Base-by-base conservation (phyloP, 2,797 vertebrate genomes). In the Masticophis lateralis region DNA sequence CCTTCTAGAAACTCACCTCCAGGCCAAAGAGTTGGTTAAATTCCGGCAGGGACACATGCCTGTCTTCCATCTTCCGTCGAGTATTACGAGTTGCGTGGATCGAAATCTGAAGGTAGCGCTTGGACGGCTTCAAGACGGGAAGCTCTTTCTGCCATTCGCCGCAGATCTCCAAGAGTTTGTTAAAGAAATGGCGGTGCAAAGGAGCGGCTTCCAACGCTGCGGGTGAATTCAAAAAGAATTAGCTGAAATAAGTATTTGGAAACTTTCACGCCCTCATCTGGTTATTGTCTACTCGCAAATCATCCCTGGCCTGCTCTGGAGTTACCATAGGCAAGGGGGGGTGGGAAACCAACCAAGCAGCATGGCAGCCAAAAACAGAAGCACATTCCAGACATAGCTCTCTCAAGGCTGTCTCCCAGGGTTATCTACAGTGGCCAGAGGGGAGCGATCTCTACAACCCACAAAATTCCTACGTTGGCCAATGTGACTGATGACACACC, bases 31-130 rank as follows among this genome's bases (percentile, higher is more conserved):
- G 98, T 94, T 98, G 98, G 92, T 98, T 99, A 97, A 99, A 99
- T 83, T 99, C 97, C 0, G 97, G 96, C 0, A 99, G 97, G 16
- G 97, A 96, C 91, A 99, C 95, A 0, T 99, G 99, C 3, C 98
- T 98, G 97, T 99, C 99, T 96, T 99, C 99, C 99, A 99, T 99
- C 96, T 99, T 99, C 93, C 99, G 98, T 1, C 99, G 98, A 0
- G 97, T 97, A 95, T 99, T 99, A 57, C 98, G 98, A 96, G 99
- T 99, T 96, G 99, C 98, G 0, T 99, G 98, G 92, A 97, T 95
- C 0, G 98, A 99, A 94, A 98, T 97, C 10, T 96, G 97, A 95
- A 98, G 96, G 92, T 96, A 97, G 0, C 86, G 96, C 2, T 95
- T 51, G 20, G 87, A 95, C 0, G 96, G 90, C 7, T 25, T 5